These are phyloP conservation scores for Tyria jacobaeae DNA, from an alignment of 2,888 invertebrate genomes.

Conservation along the genomic window DNA sequence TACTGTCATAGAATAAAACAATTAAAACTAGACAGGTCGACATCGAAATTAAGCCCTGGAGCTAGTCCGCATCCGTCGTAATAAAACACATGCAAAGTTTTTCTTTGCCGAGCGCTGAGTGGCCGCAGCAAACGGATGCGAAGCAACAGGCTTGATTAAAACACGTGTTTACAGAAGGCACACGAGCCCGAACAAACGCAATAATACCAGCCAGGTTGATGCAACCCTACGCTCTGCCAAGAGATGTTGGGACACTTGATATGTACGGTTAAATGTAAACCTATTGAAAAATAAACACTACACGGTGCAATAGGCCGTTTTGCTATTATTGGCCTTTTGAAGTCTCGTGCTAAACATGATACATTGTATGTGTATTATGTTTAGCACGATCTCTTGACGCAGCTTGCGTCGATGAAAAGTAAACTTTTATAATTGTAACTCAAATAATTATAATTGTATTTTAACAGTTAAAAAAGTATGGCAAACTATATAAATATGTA, in stretches of 20 bases:
- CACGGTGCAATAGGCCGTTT: background rate
- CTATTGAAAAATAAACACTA: conserved; percentile 10
- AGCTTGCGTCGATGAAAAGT: too few relatives aligned
- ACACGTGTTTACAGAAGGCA: conserved; percentile 85
- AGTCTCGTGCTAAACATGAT: background rate
- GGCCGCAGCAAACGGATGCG: conserved; percentile 81
- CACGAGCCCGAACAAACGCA: conserved; percentile 76
- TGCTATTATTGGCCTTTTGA: background rate
- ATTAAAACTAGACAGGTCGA: conserved; percentile 73
- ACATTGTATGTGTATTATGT: background rate
- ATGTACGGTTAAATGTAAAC: conserved; percentile 29
- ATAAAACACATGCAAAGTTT: conserved; percentile 87
- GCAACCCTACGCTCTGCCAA: conserved; percentile 11
- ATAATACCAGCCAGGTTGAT: conserved; percentile 56
- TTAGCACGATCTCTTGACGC: too few relatives aligned
- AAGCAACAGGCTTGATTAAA: conserved; percentile 87
- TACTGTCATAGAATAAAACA: conserved; percentile 72
- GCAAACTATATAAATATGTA: too few relatives aligned
- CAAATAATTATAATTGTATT: too few relatives aligned
- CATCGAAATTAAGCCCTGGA: conserved; percentile 82
- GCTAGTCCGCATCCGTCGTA: conserved; percentile 81
- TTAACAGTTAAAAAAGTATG: too few relatives aligned
- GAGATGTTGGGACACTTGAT: conserved; percentile 45
- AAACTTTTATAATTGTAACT: too few relatives aligned
- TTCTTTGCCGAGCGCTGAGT: conserved; percentile 81